Evolutionary conservation across 2,113 vertebrate genomes (phyloP), one percentile per base, ranked within the genome.

Genomic region (Chrysemys picta): DNA sequence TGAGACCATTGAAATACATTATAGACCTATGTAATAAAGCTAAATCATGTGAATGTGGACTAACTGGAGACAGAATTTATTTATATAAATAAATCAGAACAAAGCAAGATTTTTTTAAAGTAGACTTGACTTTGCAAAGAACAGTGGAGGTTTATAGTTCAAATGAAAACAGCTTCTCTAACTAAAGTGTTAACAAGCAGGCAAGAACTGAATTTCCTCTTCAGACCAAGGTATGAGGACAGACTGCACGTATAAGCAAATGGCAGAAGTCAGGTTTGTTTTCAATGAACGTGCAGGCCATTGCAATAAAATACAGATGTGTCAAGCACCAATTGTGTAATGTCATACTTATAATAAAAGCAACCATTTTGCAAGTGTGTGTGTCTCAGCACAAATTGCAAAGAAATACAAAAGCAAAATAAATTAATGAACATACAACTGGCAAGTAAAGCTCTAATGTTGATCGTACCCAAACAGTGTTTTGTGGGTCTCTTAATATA

Each of bases 1-100:
- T 38, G 89, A 84, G 57, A 53, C 5, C 31, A 3, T 72, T 76
- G 72, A 92, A 56, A 85, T 95, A 92, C 54, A 76, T 80, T 83
- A 86, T 85, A 49, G 50, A 95, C 82, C 27, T 82, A 92, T 85
- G 82, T 76, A 93, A 91, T 57, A 49, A 79, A 84, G 56, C 52
- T 92, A 95, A 91, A 91, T 80, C 52, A 72, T 38, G 91, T 86
- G 54, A 35, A 5, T 19, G 45, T 56, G 35, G 81, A 92, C 88
- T 78, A 95, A 86, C 8, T 53, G 13, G 22, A 92, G 89, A 91
- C 50, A 1, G 85, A 89, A 88, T 76, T 93, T 95, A 79, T 84
- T 95, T 93, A 84, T 3, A 86, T 84, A 92, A 91, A 1, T 88
- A 29, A 80, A 95, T 35, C 4, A 72, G 56, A 80, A 86, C 85